phyloP scores from a whole-genome alignment of 2,113 vertebrate genomes.

The Actenoides hombroni region DNA sequence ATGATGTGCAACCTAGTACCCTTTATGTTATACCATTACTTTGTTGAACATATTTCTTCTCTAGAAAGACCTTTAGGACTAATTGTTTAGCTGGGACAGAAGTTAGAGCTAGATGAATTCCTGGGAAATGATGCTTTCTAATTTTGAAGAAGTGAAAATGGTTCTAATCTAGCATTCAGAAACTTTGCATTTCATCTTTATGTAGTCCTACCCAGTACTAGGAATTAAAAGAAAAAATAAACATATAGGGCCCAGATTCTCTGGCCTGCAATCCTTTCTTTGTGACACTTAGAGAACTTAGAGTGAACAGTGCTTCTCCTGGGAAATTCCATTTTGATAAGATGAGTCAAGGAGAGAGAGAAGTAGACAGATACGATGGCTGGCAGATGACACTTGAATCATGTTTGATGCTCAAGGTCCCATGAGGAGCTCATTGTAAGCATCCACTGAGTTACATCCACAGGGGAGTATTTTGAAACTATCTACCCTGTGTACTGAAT shows the following conservation, averaged over 20 bases:
- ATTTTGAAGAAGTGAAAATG: background rate
- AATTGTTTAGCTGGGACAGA: background rate
- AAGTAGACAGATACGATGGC: background rate
- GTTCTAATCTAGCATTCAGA: background rate
- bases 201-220: background rate
- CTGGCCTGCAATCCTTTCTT: background rate
- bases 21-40: background rate
- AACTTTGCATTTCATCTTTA: background rate
- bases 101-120: background rate
- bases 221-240: background rate
- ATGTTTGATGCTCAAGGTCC: background rate
- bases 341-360: background rate
- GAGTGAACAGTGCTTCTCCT: background rate
- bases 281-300: background rate
- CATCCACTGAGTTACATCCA: background rate
- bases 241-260: background rate
- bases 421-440: background rate
- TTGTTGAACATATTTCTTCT: background rate
- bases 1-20: background rate
- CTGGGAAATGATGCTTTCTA: background rate
- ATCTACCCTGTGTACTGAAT: background rate
- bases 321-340: background rate
- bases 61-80: background rate
- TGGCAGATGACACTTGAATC: background rate
- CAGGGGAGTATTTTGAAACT: background rate